phyloP scores from a whole-genome alignment of 2,888 invertebrate species.

The Leucania comma region DNA sequence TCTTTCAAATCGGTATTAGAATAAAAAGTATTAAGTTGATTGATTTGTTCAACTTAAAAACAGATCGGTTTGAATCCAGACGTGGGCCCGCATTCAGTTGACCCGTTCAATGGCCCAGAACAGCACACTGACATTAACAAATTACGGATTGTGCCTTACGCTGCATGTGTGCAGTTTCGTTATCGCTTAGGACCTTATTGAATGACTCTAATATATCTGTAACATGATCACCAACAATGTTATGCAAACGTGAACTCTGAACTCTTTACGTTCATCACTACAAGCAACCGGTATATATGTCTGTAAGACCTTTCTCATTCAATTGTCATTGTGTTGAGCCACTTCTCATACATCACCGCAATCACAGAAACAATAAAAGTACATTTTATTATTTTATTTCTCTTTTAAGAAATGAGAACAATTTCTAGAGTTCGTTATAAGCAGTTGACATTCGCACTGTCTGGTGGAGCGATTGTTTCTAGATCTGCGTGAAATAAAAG shows the following conservation, averaged over 20 bases:
- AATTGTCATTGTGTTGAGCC: constrained; percentile 56
- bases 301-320: constrained; percentile 55
- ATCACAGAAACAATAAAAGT: constrained; percentile 52
- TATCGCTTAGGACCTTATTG: constrained; percentile 49
- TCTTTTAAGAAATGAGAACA: constrained; percentile 31
- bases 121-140: constrained; percentile 71
- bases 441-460: constrained; percentile 42
- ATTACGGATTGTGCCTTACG: constrained; percentile 68
- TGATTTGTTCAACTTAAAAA: constrained; percentile 74
- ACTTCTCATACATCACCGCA: constrained; percentile 57
- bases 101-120: constrained; percentile 69
- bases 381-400: constrained; percentile 37
- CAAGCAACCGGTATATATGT: constrained; percentile 38
- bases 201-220: constrained; percentile 45
- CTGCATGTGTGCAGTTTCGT: constrained; percentile 48
- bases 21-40: constrained; percentile 71
- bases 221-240: constrained; percentile 55
- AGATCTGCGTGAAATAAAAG: constrained; percentile 67
- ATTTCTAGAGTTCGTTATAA: constrained; percentile 39
- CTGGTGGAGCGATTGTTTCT: constrained; percentile 48
- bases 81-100: constrained; percentile 62
- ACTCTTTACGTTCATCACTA: constrained; percentile 52
- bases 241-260: constrained; percentile 58
- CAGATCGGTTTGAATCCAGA: constrained; percentile 68
- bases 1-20: constrained; percentile 58